Evolutionary conservation across 2,113 vertebrate genomes (phyloP).

Genomic region (Otocyon megalotis): DNA sequence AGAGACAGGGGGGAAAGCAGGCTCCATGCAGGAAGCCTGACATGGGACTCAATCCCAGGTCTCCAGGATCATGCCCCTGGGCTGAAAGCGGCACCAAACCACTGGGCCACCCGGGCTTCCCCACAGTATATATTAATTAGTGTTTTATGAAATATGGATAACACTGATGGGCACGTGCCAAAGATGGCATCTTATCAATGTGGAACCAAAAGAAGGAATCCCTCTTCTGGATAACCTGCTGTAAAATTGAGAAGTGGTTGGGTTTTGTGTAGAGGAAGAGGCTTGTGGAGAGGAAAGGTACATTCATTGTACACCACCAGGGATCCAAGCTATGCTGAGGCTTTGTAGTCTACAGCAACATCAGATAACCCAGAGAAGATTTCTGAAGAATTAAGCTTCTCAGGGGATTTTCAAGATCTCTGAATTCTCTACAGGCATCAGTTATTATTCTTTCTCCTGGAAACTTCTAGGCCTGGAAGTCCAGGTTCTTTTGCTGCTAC

Average conservation of each 20-base stretch:
- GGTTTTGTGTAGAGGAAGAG: neutral
- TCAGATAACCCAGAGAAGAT: neutral
- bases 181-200: neutral
- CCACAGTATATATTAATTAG: neutral
- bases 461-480: neutral
- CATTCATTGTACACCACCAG: neutral
- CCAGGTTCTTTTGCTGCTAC: neutral
- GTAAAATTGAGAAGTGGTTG: neutral
- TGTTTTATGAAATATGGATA: neutral
- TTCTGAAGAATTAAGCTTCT: neutral
- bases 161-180: neutral
- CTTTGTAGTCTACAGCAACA: neutral
- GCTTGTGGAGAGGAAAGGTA: neutral
- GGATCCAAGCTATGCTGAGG: neutral
- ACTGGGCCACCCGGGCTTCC: no score
- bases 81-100: no score
- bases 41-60: no score
- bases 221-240: neutral
- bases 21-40: no score
- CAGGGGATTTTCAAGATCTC: neutral
- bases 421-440: neutral
- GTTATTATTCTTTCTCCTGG: neutral
- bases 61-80: no score
- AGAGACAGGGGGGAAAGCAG: no score
- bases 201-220: neutral